Conservation (phyloP, 2,113 vertebrate species). For the Erpornis zantholeuca region DNA sequence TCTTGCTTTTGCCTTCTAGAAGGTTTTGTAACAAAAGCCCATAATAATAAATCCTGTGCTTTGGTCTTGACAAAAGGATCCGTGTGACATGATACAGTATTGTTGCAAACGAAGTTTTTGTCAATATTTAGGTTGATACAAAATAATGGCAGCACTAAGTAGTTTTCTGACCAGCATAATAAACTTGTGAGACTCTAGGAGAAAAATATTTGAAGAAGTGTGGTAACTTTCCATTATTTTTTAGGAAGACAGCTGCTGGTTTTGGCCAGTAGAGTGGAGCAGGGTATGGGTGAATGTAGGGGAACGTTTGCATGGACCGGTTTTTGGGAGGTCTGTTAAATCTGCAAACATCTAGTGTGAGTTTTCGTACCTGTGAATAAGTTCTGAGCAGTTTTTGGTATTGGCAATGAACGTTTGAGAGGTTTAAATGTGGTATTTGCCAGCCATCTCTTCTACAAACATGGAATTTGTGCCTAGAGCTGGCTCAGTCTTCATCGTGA, state of each 20-base stretch:
- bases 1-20: not conserved
- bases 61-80: not conserved
- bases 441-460: rapidly evolving
- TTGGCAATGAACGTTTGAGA: not conserved
- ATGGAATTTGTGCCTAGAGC: not conserved
- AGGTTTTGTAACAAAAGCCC: not conserved
- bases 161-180: not conserved
- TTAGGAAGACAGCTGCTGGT: not conserved
- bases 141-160: not conserved
- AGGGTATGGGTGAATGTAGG: not conserved
- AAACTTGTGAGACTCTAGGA: not conserved
- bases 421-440: not conserved
- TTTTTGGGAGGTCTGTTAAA: not conserved
- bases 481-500: not conserved
- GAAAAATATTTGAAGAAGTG: not conserved
- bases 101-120: not conserved
- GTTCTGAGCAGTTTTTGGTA: not conserved
- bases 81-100: not conserved
- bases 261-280: not conserved
- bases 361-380: not conserved
- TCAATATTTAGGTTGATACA: not conserved
- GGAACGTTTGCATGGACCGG: not conserved
- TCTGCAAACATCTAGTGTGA: not conserved
- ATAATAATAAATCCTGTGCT: not conserved
- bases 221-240: not conserved